Evolutionary conservation across 2,888 invertebrate genomes (phyloP).

Genomic region (Trichogramma evanescens): DNA sequence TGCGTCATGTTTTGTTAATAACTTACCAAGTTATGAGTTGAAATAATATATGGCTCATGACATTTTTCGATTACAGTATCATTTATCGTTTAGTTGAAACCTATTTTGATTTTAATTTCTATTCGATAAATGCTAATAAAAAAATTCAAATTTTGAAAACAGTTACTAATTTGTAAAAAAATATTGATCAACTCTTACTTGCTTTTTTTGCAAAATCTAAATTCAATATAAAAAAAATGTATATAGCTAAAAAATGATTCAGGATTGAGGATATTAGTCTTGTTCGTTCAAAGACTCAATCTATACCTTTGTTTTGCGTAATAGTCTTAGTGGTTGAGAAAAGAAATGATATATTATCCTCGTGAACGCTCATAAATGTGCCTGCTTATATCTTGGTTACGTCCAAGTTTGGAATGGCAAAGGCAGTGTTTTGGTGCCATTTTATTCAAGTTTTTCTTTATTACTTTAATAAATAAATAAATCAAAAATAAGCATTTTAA

Average conservation of each 20-base stretch:
- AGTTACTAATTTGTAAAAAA: neutral
- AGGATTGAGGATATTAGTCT: constrained; percentile 22
- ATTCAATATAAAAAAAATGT: neutral
- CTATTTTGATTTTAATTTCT: neutral
- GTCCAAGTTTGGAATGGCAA: constrained; percentile 67
- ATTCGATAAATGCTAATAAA: neutral
- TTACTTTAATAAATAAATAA: constrained; percentile 3
- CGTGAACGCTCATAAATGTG: constrained; percentile 40
- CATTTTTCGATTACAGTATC: neutral
- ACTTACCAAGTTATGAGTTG: neutral
- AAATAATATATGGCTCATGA: neutral
- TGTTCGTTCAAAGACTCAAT: constrained; percentile 42
- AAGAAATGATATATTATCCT: constrained; percentile 21
- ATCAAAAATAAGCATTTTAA: constrained; percentile 7
- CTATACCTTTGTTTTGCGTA: constrained; percentile 11
- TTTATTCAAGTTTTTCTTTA: constrained; percentile 24
- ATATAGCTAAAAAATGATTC: neutral
- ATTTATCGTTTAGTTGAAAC: neutral
- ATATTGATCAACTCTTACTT: neutral
- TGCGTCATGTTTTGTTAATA: constrained; percentile 8
- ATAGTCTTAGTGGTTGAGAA: neutral
- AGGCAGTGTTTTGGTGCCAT: constrained; percentile 63
- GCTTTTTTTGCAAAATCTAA: neutral
- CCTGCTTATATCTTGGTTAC: constrained; percentile 56
- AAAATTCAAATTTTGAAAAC: neutral